phyloP scores from a whole-genome alignment of 2,888 invertebrate genomes.

The Baccha elongata region DNA sequence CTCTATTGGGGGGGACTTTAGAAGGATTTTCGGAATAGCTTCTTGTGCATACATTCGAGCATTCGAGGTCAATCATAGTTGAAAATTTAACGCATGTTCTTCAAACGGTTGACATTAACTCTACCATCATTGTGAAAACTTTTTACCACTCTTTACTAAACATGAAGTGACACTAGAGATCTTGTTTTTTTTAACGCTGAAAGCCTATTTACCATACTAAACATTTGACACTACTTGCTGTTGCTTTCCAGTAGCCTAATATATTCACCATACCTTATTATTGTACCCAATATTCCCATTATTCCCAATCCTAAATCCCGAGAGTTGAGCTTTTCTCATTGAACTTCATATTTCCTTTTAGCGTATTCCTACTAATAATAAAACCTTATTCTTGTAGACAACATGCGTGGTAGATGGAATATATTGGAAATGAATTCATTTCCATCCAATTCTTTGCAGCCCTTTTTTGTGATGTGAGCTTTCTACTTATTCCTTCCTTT shows the following conservation, averaged over 20 bases:
- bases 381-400: conserved; percentile 43
- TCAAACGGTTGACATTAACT: not conserved
- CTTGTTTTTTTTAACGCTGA: not conserved
- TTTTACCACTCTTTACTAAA: not conserved
- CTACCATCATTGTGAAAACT: conserved; percentile 10
- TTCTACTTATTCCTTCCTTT: conserved; percentile 12
- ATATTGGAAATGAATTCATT: conserved; percentile 44
- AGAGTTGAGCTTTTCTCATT: not conserved
- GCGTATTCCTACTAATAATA: not conserved
- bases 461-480: conserved; percentile 42
- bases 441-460: not conserved
- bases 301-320: too few relatives aligned
- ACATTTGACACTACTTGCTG: not conserved
- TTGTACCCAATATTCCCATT: conserved; percentile 35
- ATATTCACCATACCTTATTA: not conserved
- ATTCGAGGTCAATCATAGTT: conserved; percentile 39
- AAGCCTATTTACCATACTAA: not conserved
- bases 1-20: not conserved
- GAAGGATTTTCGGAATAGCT: conserved; percentile 14
- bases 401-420: conserved; percentile 55
- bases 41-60: conserved; percentile 23
- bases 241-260: not conserved
- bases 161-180: not conserved
- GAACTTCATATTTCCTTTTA: not conserved
- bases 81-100: conserved; percentile 6